Evolutionary conservation across 2,888 invertebrate species (phyloP).

Genomic region (Sussaba pulchella): DNA sequence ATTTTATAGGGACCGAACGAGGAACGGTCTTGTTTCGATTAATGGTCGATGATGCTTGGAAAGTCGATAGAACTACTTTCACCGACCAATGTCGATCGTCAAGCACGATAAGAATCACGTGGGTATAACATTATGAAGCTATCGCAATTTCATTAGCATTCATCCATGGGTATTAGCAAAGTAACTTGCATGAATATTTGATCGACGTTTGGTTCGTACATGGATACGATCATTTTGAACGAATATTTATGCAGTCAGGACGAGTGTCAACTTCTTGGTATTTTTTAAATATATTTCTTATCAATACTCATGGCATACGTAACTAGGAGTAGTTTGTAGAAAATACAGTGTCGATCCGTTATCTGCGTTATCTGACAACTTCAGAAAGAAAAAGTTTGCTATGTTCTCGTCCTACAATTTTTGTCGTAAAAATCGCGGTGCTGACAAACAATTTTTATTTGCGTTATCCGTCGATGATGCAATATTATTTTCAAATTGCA

Average conservation of each 20-base stretch:
- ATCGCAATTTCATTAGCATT: too few relatives aligned
- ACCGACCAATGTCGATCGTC: constrained; percentile 5
- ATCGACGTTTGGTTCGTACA: too few relatives aligned
- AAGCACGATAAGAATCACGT: constrained; percentile 20
- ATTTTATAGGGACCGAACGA: not conserved
- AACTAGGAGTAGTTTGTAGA: not conserved
- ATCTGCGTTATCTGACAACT: constrained; percentile 46
- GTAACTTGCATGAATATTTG: too few relatives aligned
- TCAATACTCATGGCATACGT: not conserved
- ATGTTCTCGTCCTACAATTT: constrained; percentile 10
- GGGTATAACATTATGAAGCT: constrained; percentile 1
- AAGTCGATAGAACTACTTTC: constrained; percentile 24
- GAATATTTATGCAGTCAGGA: too few relatives aligned
- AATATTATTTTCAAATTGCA: constrained; percentile 7
- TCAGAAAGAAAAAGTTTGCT: not conserved
- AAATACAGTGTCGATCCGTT: constrained; percentile 8
- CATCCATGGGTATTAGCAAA: too few relatives aligned
- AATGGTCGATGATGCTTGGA: not conserved
- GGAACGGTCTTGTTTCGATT: not conserved
- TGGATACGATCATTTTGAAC: too few relatives aligned
- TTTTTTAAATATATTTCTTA: too few relatives aligned
- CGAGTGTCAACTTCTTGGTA: too few relatives aligned
- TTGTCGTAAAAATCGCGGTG: constrained; percentile 7
- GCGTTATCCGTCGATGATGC: constrained; percentile 16
- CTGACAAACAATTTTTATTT: constrained; percentile 5